Conservation (phyloP, 2,888 invertebrate species). For the Xanthorhoe spadicearia region DNA sequence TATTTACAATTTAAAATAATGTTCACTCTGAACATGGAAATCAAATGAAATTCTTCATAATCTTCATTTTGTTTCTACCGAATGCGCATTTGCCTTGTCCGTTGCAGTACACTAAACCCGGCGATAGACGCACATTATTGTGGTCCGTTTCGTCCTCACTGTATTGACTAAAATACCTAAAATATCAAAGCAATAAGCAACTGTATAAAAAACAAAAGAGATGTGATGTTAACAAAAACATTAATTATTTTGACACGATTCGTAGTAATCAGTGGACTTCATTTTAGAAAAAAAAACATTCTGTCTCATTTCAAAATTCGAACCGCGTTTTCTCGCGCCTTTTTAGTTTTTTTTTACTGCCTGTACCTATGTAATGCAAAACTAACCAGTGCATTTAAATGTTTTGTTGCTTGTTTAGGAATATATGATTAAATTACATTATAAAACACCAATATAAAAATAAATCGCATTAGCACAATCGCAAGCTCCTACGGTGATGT, state of each 20-base stretch:
- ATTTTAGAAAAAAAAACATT: not conserved
- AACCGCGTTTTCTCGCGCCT: not conserved
- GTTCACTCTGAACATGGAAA: conserved; percentile 42
- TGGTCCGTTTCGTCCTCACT: conserved; percentile 65
- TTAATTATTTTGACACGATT: not conserved
- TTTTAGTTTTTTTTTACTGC: not conserved
- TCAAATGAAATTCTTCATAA: conserved; percentile 45
- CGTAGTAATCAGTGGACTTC: not conserved
- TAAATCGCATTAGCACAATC: conserved; percentile 54
- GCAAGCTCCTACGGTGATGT: conserved; percentile 45
- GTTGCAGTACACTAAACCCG: conserved; percentile 57
- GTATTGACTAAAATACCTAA: conserved; percentile 56
- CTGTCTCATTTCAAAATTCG: conserved; percentile 5
- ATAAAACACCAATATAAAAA: no score
- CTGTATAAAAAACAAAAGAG: not conserved
- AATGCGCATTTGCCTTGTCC: conserved; percentile 61
- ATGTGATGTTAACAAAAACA: not conserved
- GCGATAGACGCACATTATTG: conserved; percentile 49
- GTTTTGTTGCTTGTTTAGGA: no score
- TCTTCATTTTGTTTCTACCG: conserved; percentile 51
- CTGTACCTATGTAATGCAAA: not conserved
- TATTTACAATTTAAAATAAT: conserved; percentile 37
- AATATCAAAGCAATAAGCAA: conserved; percentile 41
- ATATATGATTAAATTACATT: no score
- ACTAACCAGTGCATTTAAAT: not conserved